Conservation (phyloP, 2,113 vertebrate genomes). For the Gnathonemus longibarbis region DNA sequence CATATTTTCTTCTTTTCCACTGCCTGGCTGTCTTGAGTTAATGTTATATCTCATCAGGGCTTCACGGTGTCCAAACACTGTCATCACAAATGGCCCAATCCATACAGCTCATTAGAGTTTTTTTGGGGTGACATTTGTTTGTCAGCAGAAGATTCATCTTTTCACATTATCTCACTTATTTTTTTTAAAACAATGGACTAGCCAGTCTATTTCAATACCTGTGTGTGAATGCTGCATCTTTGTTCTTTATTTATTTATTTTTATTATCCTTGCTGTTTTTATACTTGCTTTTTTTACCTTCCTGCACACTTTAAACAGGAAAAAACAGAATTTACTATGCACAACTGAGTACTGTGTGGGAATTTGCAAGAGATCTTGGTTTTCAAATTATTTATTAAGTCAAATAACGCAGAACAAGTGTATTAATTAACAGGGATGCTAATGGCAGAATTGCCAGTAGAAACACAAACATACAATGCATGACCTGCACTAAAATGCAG, state of each 20-base stretch:
- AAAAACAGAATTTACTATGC: neutral
- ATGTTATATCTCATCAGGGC: conserved; percentile 47
- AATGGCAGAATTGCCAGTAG: neutral
- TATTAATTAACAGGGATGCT: neutral
- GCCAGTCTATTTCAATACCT: neutral
- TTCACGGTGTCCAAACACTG: conserved; percentile 32
- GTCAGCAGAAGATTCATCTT: neutral
- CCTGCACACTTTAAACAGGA: neutral
- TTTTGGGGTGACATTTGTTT: conserved; percentile 4
- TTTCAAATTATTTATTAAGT: neutral
- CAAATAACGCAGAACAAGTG: neutral
- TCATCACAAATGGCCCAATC: conserved; percentile 24
- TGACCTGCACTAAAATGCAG: neutral
- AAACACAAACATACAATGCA: neutral
- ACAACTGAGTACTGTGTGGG: neutral
- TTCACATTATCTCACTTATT: neutral
- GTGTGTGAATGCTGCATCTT: neutral
- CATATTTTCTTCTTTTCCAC: conserved; percentile 21
- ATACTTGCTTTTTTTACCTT: neutral
- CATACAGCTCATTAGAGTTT: conserved; percentile 21
- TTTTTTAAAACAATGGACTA: neutral
- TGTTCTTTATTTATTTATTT: neutral
- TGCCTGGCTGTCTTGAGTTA: conserved; percentile 51
- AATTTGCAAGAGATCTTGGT: neutral
- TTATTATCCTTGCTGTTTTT: neutral